Percentiles rank a stretch among this genome's conserved stretches.
These are phyloP conservation scores for Omphaloscelis lunosa DNA, from an alignment of 2,888 invertebrate species.

Conservation along the genomic window DNA sequence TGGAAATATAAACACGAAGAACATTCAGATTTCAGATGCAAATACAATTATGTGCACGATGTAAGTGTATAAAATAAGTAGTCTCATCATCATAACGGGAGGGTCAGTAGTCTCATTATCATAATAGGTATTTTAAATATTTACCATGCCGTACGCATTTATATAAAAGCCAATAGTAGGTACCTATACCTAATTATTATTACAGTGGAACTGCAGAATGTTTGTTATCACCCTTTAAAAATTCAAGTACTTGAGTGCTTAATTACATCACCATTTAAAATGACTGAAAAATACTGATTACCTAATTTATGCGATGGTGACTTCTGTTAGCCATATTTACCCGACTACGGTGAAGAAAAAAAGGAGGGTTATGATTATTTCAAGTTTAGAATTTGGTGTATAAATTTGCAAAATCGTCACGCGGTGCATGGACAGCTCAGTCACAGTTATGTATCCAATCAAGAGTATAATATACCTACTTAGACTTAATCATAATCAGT, in stretches of 20 bases:
- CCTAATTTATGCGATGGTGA: neutral
- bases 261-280: neutral
- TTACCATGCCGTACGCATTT: conserved; percentile 12
- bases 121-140: conserved; percentile 24
- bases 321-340: neutral
- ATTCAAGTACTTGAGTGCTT: neutral
- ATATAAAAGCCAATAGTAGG: neutral
- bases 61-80: conserved; percentile 14
- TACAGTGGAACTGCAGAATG: neutral
- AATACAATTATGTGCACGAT: conserved; percentile 50
- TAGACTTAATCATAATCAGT: no score
- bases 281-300: neutral
- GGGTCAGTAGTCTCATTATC: conserved; percentile 32
- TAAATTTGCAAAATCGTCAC: neutral
- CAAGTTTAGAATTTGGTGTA: neutral
- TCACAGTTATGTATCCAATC: no score
- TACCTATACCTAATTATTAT: neutral
- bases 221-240: neutral
- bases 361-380: no score
- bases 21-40: conserved; percentile 67
- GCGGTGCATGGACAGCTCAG: neutral
- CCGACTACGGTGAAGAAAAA: no score
- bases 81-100: no score
- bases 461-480: neutral
- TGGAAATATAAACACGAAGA: conserved; percentile 70